These are phyloP conservation scores for Balanococcus diminutus DNA, from an alignment of 2,888 invertebrate species.

Conservation along the genomic window DNA sequence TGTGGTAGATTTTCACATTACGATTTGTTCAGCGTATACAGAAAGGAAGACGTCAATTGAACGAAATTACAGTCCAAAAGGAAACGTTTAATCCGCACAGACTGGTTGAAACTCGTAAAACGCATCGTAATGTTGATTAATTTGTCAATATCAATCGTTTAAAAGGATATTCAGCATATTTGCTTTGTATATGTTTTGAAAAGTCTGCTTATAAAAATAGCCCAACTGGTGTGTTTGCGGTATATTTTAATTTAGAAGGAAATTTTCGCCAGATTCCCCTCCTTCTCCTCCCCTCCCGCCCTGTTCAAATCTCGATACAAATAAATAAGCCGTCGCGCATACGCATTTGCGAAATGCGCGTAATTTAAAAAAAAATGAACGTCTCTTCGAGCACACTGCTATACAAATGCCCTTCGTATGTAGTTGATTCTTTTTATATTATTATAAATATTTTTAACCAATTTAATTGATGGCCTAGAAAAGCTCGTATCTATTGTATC, in stretches of 20 bases:
- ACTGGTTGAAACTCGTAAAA: conserved; percentile 44
- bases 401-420: background rate
- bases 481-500: background rate
- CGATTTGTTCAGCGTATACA: background rate
- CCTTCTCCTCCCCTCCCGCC: background rate
- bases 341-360: conserved; percentile 5
- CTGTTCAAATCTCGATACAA: too few species aligned
- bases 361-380: background rate
- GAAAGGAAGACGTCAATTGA: conserved; percentile 54
- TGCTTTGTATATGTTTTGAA: conserved; percentile 18
- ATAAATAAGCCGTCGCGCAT: background rate
- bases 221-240: background rate
- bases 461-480: conserved; percentile 22
- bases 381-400: too few species aligned
- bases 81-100: conserved; percentile 50
- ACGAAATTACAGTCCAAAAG: conserved; percentile 48
- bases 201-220: conserved; percentile 20
- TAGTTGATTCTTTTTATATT: background rate
- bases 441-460: background rate
- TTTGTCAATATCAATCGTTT: conserved; percentile 43
- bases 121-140: conserved; percentile 34
- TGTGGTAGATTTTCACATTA: conserved; percentile 40
- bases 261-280: background rate
- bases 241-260: conserved; percentile 17
- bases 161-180: conserved; percentile 31